Evolutionary conservation across 2,797 vertebrate genomes (phyloP), one percentile per base, ranked within the genome.

Genomic region (Eupleurogrammus muticus): DNA sequence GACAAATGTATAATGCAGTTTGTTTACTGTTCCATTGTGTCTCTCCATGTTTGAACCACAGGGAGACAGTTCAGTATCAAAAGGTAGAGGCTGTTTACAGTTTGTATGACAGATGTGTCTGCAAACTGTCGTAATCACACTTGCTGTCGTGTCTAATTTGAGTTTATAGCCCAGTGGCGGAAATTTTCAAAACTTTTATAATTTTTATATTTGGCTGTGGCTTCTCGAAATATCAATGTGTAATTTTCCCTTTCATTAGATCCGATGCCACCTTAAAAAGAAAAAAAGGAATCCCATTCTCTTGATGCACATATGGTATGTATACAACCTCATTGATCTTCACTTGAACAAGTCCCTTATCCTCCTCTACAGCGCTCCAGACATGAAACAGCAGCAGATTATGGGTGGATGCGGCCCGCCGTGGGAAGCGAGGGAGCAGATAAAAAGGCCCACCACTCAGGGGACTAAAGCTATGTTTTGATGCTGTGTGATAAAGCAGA

Each of bases 301-400:
- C 73, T 66, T 73, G 80, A 78, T 77, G 83, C 84, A 70, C 84
- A 82, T 82, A 83, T 82, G 84, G 83, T 82, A 79, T 89, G 86
- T 91, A 88, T 86, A 91, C 87, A 88, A 74, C 81, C 82, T 84
- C 88, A 92, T 87, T 91, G 91, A 91, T 91, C 89, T 92, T 86
- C 85, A 77, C 84, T 91, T 89, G 86, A 86, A 86, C 87, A 86
- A 87, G 90, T 92, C 91, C 89, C 89, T 91, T 82, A 88, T 90
- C 89, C 86, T 91, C 84, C 84, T 85, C 79, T 80, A 66, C 83
- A 77, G 83, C 68, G 49, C 82, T 83, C 47, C 83, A 84, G 85
- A 92, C 87, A 90, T 92, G 91, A 92, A 91, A 91, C 86, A 3
- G 88, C 83, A 85, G 90, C 85, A 92, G 90, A 91, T 91, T 92